Percentiles rank a stretch among this genome's conserved stretches.
These are phyloP conservation scores for Hylaeus anthracinus DNA, from an alignment of 1,140 invertebrate species.

Conservation along the genomic window DNA sequence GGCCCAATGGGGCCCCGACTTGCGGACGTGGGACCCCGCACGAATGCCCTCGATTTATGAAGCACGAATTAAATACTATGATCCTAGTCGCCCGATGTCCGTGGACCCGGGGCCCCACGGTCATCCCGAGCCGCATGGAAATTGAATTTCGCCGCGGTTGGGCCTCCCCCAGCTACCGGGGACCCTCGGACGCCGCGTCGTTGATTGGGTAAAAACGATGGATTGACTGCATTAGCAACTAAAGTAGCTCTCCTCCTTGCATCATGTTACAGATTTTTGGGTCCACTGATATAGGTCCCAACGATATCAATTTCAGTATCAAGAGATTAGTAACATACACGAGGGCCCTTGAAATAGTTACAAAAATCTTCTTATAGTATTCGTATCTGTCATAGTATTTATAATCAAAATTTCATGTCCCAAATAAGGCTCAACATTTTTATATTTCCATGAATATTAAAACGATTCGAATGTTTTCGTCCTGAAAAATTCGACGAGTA, in stretches of 20 bases:
- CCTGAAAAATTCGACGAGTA: no score
- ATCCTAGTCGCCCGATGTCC: conserved; percentile 37
- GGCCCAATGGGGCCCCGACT: conserved; percentile 40
- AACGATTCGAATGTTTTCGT: no score
- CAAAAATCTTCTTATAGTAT: no score
- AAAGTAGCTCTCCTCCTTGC: background rate
- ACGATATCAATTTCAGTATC: no score
- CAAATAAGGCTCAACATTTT: no score
- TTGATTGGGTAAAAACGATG: background rate
- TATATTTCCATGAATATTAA: no score
- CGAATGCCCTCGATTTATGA: conserved; percentile 71
- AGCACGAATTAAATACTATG: conserved; percentile 68
- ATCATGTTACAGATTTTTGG: no score
- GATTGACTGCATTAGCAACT: background rate
- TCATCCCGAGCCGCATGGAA: conserved; percentile 32
- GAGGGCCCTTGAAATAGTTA: no score
- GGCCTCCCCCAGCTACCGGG: background rate
- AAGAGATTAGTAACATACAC: no score
- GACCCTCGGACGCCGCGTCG: background rate
- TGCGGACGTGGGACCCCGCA: conserved; percentile 58
- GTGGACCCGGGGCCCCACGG: conserved; percentile 6
- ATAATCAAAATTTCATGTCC: no score
- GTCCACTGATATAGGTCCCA: no score
- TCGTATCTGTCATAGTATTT: no score
- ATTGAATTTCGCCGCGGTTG: conserved; percentile 24